These are phyloP conservation scores for Microchirus variegatus DNA, from an alignment of 2,797 vertebrate species.

Conservation along the genomic window DNA sequence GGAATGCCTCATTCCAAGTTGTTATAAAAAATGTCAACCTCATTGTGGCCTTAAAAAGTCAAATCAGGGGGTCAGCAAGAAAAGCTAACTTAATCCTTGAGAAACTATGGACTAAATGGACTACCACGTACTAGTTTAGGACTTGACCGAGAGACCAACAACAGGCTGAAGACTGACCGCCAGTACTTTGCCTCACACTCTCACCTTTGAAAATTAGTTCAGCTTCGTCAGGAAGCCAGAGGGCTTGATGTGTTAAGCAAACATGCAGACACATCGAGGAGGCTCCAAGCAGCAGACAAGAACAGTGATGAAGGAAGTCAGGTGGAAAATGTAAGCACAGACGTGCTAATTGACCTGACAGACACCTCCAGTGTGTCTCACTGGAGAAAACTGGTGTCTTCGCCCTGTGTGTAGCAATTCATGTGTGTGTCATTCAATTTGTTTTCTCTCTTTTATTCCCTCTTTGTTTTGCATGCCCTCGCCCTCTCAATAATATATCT, in stretches of 20 bases:
- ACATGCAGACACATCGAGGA: conserved; percentile 21
- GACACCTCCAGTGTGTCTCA: conserved; percentile 63
- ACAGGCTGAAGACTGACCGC: conserved; percentile 22
- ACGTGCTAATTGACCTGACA: conserved; percentile 81
- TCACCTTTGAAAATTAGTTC: not conserved
- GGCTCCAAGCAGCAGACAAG: conserved; percentile 52
- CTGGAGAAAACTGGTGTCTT: conserved; percentile 47
- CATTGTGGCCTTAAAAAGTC: too few species aligned
- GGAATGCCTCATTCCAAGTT: too few species aligned
- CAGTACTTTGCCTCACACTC: not conserved
- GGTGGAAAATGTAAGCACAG: conserved; percentile 74
- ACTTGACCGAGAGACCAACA: too few species aligned
- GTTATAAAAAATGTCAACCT: too few species aligned
- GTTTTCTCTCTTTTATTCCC: conserved; percentile 14
- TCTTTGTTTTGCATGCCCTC: conserved; percentile 2
- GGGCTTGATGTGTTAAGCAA: conserved; percentile 25
- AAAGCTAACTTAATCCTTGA: too few species aligned
- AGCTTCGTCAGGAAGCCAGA: conserved; percentile 17
- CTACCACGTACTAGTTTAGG: too few species aligned
- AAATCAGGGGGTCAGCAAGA: too few species aligned
- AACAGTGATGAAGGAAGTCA: conserved; percentile 73
- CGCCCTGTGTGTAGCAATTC: conserved; percentile 7
- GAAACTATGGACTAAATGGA: too few species aligned
- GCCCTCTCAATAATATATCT: conserved; percentile 18
- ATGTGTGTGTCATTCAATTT: conserved; percentile 1